Evolutionary conservation across 2,113 vertebrate genomes (phyloP).

Genomic region (Nettapus auritus): DNA sequence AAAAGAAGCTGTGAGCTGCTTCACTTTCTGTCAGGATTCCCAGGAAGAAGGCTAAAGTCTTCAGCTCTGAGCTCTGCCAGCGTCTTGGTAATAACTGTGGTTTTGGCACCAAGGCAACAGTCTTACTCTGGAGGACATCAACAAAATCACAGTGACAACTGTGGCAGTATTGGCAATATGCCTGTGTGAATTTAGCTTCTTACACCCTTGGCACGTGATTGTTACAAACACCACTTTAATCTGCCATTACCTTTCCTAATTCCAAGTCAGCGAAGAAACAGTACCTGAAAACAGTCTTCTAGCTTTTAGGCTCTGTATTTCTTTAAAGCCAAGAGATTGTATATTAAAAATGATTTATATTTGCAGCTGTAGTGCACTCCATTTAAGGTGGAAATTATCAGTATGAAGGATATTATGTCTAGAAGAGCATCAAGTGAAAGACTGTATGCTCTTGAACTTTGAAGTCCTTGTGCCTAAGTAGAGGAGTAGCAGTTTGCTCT

Average conservation of each 20-base stretch:
- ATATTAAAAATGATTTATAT: neutral
- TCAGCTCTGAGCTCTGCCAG: neutral
- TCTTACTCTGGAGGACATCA: neutral
- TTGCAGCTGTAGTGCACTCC: neutral
- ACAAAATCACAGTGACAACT: conserved; percentile 9
- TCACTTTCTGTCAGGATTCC: neutral
- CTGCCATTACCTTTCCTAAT: neutral
- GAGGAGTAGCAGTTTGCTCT: neutral
- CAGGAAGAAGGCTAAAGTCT: neutral
- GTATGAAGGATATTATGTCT: neutral
- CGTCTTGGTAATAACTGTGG: neutral
- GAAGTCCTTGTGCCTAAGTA: neutral
- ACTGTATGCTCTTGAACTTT: neutral
- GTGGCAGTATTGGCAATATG: neutral
- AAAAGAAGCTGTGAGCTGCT: neutral
- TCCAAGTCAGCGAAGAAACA: neutral
- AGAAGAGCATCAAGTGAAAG: neutral
- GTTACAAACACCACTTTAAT: neutral
- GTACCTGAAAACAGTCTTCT: neutral
- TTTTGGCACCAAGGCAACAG: neutral
- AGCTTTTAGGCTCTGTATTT: neutral
- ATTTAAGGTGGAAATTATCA: neutral
- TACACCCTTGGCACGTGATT: neutral
- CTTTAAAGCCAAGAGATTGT: neutral
- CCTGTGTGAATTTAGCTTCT: neutral